Evolutionary conservation across 2,888 invertebrate species (phyloP), one percentile per base, ranked within the genome.

Genomic region (Mythimna vitellina): DNA sequence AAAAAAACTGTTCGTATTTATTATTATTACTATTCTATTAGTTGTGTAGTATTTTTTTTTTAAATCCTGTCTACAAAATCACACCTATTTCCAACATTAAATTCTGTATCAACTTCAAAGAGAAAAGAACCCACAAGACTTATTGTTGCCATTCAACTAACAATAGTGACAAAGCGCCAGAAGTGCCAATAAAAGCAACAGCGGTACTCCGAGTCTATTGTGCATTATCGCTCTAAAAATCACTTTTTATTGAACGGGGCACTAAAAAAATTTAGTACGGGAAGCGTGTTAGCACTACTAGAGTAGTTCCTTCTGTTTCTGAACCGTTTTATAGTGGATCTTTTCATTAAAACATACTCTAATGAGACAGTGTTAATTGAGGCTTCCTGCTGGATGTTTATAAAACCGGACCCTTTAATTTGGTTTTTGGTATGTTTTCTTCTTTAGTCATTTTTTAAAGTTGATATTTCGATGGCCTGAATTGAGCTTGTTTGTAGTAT

Each of bases 321-420:
- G 88, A 86, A 85, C 87, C 86, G 82, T 91, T 90, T 89, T 91
- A 92, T 92, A 90, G 91, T 92, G 89, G 87, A 86, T 89, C 89
- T 90, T 91, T 92, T 91, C 91, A 92, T 92, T 90, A 90, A 87
- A 82, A 84, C 87, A 85, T 81, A 72, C 88, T 83, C 88, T 94
- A 94, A 94, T 93, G 92, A 93, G 91, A 63, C 62, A 64, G 91
- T 89, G 93, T 90, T 93, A 93, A 93, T 93, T 87, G 90, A 89
- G 75, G 89, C 89, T 92, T 93, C 92, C 93, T 90, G 85, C 75
- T 78, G 80, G 72, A 78, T 82, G 84, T 84, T 89, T 88, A 85
- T 82, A 82, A 83, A 86, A 85, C 86, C 75, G 77, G 80, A 76
- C 82, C 73, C 85, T 87, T 89, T 88, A 87, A 87, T 87, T 88